Evolutionary conservation across 2,888 invertebrate genomes (phyloP), one percentile per base, ranked within the genome.

Genomic region (Eupeodes luniger): DNA sequence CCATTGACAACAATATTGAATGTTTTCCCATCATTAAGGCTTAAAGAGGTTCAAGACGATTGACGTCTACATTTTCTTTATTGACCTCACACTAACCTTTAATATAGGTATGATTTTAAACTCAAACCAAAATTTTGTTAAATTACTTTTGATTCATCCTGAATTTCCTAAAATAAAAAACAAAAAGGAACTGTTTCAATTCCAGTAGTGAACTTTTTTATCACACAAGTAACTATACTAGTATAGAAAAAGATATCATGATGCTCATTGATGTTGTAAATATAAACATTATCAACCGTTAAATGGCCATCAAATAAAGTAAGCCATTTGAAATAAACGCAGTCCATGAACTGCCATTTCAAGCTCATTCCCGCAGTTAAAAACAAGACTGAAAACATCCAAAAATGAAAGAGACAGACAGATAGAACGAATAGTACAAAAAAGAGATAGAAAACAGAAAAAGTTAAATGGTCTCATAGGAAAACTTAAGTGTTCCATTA

Each of bases 391-490:
- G 57, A 80, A 76, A n/a, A n/a, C 34, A 67, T 27, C 44, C 36
- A 47, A 76, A 11, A 36, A 2, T 0, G 5, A 5, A 7, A 7
- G 16, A 6, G 27, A 62, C 4, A 11, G 14, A 49, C 51, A 44
- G 6, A 10, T 10, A 55, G 67, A 11, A 6, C 12, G 2, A 27
- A 40, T 40, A 6, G 9, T 9, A 5, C 5, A 5, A 4, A 40
- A 40, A 5, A 40, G 9, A 40, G 6, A 40, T 7, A n/a, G 27
- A 14, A 44, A 47, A 74, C 66, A 70, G 64, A 74, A 70, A 59
- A 59, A 83, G 76, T 84, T 83, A 87, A 80, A 87, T 74, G 75
- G 83, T 75, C 87, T 87, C 87, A 76, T 67, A 87, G 84, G 87
- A 87, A 76, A 77, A 80, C 84, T 80, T 87, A 81, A 84, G 84